These are phyloP conservation scores for Geococcyx californianus DNA, from an alignment of 2,113 vertebrate genomes.

Conservation along the genomic window DNA sequence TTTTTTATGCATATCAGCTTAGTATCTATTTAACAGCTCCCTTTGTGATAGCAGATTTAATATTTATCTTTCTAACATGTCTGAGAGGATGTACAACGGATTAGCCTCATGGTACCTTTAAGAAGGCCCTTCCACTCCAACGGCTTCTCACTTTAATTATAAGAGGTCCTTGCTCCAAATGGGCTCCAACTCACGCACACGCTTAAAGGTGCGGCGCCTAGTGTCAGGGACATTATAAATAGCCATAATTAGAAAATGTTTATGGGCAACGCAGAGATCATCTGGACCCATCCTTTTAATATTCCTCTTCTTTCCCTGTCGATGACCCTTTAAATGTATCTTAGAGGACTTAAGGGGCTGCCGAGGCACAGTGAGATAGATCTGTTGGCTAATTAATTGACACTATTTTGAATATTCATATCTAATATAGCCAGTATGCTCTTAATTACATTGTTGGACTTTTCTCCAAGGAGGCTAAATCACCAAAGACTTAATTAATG, in stretches of 20 bases:
- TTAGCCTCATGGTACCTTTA: slow-evolving; percentile 86
- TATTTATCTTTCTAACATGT: slow-evolving; percentile 99
- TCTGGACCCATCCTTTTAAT: slow-evolving; percentile 78
- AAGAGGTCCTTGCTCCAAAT: slow-evolving; percentile 59
- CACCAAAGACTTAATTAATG: slow-evolving; percentile 99
- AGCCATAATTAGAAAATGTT: slow-evolving; percentile 79
- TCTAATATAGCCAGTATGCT: slow-evolving; percentile 92
- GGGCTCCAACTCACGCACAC: background rate
- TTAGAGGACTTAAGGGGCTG: slow-evolving; percentile 86
- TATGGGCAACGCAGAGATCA: slow-evolving; percentile 73
- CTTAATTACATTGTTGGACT: slow-evolving; percentile 99
- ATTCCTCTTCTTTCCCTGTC: slow-evolving; percentile 75
- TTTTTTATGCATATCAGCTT: slow-evolving; percentile 99
- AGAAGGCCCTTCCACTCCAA: slow-evolving; percentile 75
- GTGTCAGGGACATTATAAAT: slow-evolving; percentile 78
- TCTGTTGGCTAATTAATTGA: slow-evolving; percentile 98
- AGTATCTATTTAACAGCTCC: slow-evolving; percentile 99
- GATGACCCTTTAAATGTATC: slow-evolving; percentile 90
- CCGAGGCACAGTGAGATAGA: slow-evolving; percentile 83
- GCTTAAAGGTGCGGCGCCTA: slow-evolving; percentile 53
- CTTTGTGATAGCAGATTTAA: slow-evolving; percentile 99
- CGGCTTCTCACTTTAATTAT: slow-evolving; percentile 73
- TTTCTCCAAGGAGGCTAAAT: slow-evolving; percentile 98
- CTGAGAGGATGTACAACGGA: slow-evolving; percentile 86
- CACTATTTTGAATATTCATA: slow-evolving; percentile 99